A percentile compares a stretch with the other conserved stretches of the same genome.
These are phyloP conservation scores for Melanogrammus aeglefinus DNA, from an alignment of 2,797 vertebrate species.

Conservation along the genomic window DNA sequence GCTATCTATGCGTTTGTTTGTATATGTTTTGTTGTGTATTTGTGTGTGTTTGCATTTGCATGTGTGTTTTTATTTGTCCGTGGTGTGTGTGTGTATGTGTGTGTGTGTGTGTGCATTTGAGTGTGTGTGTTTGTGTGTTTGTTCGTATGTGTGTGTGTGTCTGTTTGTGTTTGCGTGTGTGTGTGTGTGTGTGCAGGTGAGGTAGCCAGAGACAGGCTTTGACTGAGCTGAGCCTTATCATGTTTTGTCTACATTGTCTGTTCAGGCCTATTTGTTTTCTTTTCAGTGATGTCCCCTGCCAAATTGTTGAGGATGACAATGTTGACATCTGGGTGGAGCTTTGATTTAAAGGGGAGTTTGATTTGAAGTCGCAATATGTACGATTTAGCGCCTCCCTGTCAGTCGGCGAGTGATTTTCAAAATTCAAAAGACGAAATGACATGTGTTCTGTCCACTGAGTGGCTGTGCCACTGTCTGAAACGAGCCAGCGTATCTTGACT, in stretches of 20 bases:
- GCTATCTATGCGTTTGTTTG: neutral
- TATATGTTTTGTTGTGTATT: neutral
- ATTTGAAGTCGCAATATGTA: neutral
- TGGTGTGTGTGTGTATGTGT: conserved; percentile 14
- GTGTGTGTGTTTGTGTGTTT: conserved; percentile 25
- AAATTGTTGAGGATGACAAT: neutral
- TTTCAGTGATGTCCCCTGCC: neutral
- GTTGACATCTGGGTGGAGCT: neutral
- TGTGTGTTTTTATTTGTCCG: conserved; percentile 58
- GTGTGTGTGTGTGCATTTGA: conserved; percentile 3
- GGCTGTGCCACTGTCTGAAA: too few relatives aligned
- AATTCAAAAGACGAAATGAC: too few relatives aligned
- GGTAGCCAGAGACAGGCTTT: conserved; percentile 17
- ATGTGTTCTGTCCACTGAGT: too few relatives aligned
- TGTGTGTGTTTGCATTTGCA: neutral
- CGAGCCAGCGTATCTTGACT: too few relatives aligned
- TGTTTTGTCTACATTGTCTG: conserved; percentile 16
- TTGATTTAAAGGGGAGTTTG: neutral
- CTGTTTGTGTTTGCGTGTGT: conserved; percentile 8
- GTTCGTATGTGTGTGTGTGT: conserved; percentile 13
- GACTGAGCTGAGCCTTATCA: conserved; percentile 8
- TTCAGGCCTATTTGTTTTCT: neutral
- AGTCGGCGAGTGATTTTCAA: too few relatives aligned
- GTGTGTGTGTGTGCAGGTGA: neutral
- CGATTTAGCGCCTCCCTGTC: too few relatives aligned